A percentile compares a stretch with the other conserved stretches of the same genome.
Evolutionary conservation across 2,888 invertebrate genomes (phyloP).

Genomic region (Vanessa cardui): DNA sequence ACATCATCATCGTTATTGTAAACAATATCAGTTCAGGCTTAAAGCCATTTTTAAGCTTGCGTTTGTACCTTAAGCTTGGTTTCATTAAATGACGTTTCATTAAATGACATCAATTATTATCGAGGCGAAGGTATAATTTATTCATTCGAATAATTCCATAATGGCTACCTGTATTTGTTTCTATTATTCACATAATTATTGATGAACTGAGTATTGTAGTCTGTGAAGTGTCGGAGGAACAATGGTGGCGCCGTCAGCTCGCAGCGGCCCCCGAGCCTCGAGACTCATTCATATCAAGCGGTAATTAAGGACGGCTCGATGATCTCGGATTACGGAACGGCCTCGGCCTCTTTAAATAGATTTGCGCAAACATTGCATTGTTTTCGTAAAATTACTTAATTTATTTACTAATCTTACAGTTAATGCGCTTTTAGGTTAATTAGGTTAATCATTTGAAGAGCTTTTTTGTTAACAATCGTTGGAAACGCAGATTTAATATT

Average conservation of each 20-base stretch:
- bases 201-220: neutral
- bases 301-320: constrained; percentile 23
- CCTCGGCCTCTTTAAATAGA: constrained; percentile 13
- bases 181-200: constrained; percentile 3
- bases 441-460: no score
- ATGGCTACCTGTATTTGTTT: constrained; percentile 1
- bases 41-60: no score
- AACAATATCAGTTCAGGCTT: no score
- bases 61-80: no score
- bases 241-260: constrained; percentile 10
- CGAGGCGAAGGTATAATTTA: neutral
- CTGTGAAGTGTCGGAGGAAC: constrained; percentile 6
- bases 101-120: neutral
- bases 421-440: neutral
- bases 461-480: no score
- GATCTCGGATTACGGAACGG: constrained; percentile 16
- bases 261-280: neutral
- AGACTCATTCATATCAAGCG: constrained; percentile 13
- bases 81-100: no score
- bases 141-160: neutral
- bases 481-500: no score
- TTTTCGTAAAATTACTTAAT: constrained; percentile 24
- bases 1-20: no score
- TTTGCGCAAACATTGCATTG: constrained; percentile 22
- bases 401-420: constrained; percentile 9